Conservation (phyloP, 1,140 invertebrate species). For the Vanessa atalanta region DNA sequence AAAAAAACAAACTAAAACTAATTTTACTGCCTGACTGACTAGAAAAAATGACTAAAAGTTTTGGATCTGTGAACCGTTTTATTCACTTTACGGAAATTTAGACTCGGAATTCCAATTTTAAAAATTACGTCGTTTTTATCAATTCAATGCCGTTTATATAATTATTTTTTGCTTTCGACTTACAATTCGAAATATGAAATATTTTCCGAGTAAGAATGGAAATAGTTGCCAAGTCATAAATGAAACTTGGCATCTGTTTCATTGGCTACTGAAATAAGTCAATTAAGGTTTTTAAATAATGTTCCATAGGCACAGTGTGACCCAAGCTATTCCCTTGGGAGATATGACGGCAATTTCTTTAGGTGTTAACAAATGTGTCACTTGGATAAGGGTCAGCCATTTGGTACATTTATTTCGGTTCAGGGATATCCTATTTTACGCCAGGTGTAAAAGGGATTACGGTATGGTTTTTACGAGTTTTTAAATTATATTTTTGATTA, state of each 20-base stretch:
- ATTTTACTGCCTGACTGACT: neutral
- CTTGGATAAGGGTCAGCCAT: constrained; percentile 33
- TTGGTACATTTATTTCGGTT: constrained; percentile 20
- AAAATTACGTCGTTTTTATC: too few species aligned
- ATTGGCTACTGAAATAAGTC: neutral
- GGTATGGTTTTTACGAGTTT: constrained; percentile 15
- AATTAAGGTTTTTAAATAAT: neutral
- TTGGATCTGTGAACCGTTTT: too few species aligned
- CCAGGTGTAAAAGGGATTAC: constrained; percentile 22
- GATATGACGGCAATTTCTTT: constrained; percentile 35
- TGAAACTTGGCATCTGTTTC: too few species aligned
- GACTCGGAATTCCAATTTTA: too few species aligned
- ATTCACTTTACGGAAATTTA: too few species aligned
- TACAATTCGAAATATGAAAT: too few species aligned
- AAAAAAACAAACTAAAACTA: neutral
- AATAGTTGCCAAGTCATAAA: too few species aligned
- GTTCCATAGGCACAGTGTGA: neutral
- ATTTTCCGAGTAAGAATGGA: too few species aligned
- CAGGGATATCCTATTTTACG: neutral
- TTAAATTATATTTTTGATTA: neutral
- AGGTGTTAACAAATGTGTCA: constrained; percentile 44
- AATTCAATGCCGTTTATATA: too few species aligned
- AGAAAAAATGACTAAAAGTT: too few species aligned
- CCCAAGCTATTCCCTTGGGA: neutral
- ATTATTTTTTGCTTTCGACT: too few species aligned